Percentiles rank a stretch among this genome's conserved stretches.
Evolutionary conservation across 2,113 vertebrate genomes (phyloP).

Genomic region (Emydocephalus ijimae): DNA sequence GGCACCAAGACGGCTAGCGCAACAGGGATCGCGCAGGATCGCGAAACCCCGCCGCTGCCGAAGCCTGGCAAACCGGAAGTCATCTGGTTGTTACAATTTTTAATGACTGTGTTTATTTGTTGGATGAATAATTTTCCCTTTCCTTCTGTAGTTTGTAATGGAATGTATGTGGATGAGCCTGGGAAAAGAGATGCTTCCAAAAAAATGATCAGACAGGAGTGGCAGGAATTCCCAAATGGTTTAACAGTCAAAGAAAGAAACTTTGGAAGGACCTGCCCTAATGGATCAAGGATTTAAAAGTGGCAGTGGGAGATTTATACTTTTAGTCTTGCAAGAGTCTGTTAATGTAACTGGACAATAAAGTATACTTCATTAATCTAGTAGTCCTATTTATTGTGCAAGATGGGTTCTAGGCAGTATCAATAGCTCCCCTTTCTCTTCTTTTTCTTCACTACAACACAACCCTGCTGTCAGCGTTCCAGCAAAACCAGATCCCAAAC

Average conservation of each 20-base stretch:
- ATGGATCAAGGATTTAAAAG: background rate
- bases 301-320: background rate
- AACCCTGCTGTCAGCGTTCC: background rate
- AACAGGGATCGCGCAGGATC: too few species aligned
- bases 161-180: background rate
- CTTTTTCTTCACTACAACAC: background rate
- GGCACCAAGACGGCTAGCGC: too few species aligned
- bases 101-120: background rate
- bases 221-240: background rate
- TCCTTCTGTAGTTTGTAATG: background rate
- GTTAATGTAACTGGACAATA: background rate
- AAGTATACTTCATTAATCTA: background rate
- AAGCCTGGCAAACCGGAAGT: too few species aligned
- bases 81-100: too few species aligned
- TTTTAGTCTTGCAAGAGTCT: background rate
- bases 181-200: background rate
- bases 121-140: background rate
- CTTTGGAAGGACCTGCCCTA: background rate
- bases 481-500: too few species aligned
- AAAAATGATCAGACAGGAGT: background rate
- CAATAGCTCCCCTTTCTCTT: background rate
- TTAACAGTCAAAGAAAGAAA: background rate
- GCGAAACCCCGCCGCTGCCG: too few species aligned
- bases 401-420: background rate
- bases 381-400: background rate